These are phyloP conservation scores for Tiliacea aurago DNA, from an alignment of 2,888 invertebrate genomes.

Conservation along the genomic window DNA sequence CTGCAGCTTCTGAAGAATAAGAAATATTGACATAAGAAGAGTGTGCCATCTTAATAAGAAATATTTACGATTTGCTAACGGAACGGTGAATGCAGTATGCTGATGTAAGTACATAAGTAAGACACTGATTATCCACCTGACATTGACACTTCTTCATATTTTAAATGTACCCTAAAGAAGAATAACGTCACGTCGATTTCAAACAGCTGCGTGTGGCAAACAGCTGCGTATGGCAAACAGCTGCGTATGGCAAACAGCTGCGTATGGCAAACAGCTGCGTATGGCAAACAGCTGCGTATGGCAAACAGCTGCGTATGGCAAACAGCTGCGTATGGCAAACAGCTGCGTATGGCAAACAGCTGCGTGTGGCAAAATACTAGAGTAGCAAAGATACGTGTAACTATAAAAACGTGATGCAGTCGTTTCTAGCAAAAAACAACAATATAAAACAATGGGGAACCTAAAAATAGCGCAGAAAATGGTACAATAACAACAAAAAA, in stretches of 20 bases:
- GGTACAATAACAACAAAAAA: conserved; percentile 11
- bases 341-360: too few species aligned
- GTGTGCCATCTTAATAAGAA: too few species aligned
- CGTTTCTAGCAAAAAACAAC: background rate
- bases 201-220: too few species aligned
- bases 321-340: too few species aligned
- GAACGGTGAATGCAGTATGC: background rate
- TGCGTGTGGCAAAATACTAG: background rate
- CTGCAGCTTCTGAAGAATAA: background rate
- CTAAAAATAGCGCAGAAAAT: conserved; percentile 20
- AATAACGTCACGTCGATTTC: too few species aligned
- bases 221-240: too few species aligned
- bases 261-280: too few species aligned
- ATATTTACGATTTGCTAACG: background rate
- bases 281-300: too few species aligned
- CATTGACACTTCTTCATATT: too few species aligned
- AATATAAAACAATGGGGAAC: conserved; percentile 17
- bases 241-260: too few species aligned
- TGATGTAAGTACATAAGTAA: background rate
- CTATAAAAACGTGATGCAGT: background rate
- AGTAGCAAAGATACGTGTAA: background rate
- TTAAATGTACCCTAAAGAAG: background rate
- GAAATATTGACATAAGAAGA: too few species aligned
- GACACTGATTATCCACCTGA: background rate
- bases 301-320: too few species aligned